These are phyloP conservation scores for Araneus ventricosus DNA, from an alignment of 1,140 invertebrate genomes.

Conservation along the genomic window DNA sequence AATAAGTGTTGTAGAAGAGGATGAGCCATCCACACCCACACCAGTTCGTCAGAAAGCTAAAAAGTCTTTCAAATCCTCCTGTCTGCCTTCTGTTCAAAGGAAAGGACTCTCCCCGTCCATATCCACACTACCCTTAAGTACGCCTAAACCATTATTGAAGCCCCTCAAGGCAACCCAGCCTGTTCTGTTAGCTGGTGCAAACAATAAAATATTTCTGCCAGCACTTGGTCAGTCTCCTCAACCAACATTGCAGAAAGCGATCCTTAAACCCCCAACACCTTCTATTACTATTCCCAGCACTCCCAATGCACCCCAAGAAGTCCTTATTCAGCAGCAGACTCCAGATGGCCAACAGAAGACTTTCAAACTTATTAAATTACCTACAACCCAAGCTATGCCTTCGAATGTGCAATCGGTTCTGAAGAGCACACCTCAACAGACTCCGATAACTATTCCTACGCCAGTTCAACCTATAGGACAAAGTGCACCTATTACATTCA, in stretches of 20 bases:
- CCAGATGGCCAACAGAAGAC: constrained; percentile 63
- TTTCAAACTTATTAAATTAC: constrained; percentile 53
- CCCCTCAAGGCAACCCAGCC: neutral
- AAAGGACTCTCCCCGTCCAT: neutral
- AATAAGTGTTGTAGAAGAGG: neutral
- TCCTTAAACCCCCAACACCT: neutral
- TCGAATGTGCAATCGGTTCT: neutral
- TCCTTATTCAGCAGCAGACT: constrained; percentile 57
- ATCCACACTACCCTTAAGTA: constrained; percentile 19
- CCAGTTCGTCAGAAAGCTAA: constrained; percentile 34
- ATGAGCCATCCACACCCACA: neutral
- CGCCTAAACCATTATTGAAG: neutral
- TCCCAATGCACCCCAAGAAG: constrained; percentile 33
- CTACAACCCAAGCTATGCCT: constrained; percentile 11
- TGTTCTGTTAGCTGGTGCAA: neutral
- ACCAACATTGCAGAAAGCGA: neutral
- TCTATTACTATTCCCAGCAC: neutral
- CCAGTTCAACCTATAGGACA: neutral
- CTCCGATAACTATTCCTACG: neutral
- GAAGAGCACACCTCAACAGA: neutral
- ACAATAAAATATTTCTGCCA: neutral
- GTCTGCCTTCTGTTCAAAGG: neutral
- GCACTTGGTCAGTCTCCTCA: neutral
- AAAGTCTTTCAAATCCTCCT: constrained; percentile 42
- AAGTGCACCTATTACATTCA: neutral